These are phyloP conservation scores for Trichogramma evanescens DNA, from an alignment of 2,888 invertebrate species.

Conservation along the genomic window DNA sequence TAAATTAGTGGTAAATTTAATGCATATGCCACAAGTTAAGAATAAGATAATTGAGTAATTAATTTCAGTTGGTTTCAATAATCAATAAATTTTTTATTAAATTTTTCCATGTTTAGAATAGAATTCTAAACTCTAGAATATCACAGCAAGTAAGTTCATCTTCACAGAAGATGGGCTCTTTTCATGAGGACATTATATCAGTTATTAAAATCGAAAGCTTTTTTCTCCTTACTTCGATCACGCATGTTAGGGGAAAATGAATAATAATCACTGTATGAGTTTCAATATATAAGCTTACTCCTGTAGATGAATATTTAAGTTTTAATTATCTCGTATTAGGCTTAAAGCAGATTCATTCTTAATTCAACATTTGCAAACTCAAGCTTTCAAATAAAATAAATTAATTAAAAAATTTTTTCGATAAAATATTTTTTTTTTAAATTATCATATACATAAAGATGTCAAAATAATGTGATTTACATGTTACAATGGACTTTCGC, in stretches of 20 bases:
- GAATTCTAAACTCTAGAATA: constrained; percentile 22
- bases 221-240: too few relatives aligned
- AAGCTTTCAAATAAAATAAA: constrained; percentile 13
- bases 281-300: constrained; percentile 5
- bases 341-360: constrained; percentile 12
- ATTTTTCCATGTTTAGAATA: constrained; percentile 19
- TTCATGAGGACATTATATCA: too few relatives aligned
- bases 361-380: constrained; percentile 11
- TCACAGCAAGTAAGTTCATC: constrained; percentile 21
- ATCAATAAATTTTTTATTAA: constrained; percentile 22
- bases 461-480: constrained; percentile 18
- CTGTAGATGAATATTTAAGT: constrained; percentile 15
- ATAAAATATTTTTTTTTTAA: constrained; percentile 17
- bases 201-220: too few relatives aligned
- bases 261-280: background rate
- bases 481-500: background rate
- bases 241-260: too few relatives aligned
- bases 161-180: background rate
- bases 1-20: background rate
- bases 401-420: constrained; percentile 7
- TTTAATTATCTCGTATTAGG: constrained; percentile 5
- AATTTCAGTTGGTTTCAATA: constrained; percentile 4
- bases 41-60: constrained; percentile 1
- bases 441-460: constrained; percentile 19
- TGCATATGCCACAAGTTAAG: background rate